Evolutionary conservation across 2,797 vertebrate species (phyloP).

Genomic region (Mycteria americana): DNA sequence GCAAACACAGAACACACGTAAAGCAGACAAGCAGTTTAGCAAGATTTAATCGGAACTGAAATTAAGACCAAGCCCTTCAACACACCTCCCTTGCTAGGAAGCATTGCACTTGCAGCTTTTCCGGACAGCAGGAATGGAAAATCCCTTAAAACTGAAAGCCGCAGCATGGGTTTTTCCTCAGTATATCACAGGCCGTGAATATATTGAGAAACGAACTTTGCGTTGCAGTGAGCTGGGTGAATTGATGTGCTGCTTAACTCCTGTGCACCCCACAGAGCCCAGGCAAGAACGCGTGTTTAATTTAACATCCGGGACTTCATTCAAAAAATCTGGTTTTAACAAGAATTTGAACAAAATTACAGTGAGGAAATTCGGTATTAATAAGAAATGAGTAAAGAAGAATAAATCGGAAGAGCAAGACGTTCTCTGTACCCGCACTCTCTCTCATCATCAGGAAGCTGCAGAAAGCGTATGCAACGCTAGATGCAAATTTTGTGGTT

Average conservation of each 20-base stretch:
- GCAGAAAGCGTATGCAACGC: rapidly evolving
- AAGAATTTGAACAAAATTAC: background rate
- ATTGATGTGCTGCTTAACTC: background rate
- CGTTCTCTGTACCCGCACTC: too few relatives aligned
- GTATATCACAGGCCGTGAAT: rapidly evolving
- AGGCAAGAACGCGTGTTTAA: background rate
- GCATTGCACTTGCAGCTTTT: background rate
- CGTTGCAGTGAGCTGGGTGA: background rate
- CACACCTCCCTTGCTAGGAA: background rate
- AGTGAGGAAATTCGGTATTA: background rate
- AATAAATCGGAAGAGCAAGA: background rate
- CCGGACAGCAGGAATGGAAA: background rate
- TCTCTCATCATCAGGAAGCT: background rate
- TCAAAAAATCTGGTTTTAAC: background rate
- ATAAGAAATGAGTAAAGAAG: background rate
- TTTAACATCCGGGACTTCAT: background rate
- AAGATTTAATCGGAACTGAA: background rate
- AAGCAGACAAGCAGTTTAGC: background rate
- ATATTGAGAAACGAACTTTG: background rate
- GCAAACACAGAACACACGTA: background rate
- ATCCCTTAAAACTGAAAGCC: background rate
- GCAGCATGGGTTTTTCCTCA: background rate
- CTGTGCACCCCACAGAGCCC: background rate
- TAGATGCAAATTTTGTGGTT: background rate
- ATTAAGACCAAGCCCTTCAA: background rate